Percentiles rank a stretch among this genome's conserved stretches.
phyloP scores from a whole-genome alignment of 2,888 invertebrate genomes.

The Latheticus oryzae region DNA sequence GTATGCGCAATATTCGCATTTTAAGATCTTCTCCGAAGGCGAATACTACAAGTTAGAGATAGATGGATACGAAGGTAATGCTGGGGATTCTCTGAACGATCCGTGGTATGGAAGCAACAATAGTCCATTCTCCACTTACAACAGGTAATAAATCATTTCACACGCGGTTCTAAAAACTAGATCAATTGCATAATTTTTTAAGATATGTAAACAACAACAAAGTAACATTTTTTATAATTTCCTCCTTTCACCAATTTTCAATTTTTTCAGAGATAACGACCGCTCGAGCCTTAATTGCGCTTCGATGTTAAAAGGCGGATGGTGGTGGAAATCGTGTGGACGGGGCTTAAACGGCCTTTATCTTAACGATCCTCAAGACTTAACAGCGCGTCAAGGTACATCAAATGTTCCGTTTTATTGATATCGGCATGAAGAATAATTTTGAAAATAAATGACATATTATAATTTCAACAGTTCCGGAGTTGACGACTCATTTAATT shows the following conservation, averaged over 20 bases:
- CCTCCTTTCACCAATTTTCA: conserved; percentile 5
- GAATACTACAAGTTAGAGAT: conserved; percentile 94
- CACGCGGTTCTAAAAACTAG: too few relatives aligned
- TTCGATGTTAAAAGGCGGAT: conserved; percentile 93
- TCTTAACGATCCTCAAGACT: conserved; percentile 88
- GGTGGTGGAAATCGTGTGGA: conserved; percentile 97
- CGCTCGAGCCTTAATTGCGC: conserved; percentile 91
- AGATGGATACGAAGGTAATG: conserved; percentile 91
- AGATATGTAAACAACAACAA: too few relatives aligned
- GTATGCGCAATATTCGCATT: conserved; percentile 91
- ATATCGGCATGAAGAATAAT: too few relatives aligned
- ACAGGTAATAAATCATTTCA: conserved; percentile 79
- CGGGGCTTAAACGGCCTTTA: conserved; percentile 90
- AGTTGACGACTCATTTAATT: too few relatives aligned
- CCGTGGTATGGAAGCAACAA: conserved; percentile 95
- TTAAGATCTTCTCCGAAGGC: conserved; percentile 91
- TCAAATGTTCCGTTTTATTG: too few relatives aligned
- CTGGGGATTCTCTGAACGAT: conserved; percentile 91
- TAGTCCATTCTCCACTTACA: conserved; percentile 93
- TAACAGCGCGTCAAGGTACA: conserved; percentile 88
- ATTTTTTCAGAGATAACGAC: conserved; percentile 82
- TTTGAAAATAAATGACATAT: too few relatives aligned
- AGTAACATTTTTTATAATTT: too few relatives aligned
- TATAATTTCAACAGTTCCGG: too few relatives aligned
- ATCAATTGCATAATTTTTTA: too few relatives aligned